These are phyloP conservation scores for Limnephilus lunatus DNA, from an alignment of 2,888 invertebrate species.

Conservation along the genomic window DNA sequence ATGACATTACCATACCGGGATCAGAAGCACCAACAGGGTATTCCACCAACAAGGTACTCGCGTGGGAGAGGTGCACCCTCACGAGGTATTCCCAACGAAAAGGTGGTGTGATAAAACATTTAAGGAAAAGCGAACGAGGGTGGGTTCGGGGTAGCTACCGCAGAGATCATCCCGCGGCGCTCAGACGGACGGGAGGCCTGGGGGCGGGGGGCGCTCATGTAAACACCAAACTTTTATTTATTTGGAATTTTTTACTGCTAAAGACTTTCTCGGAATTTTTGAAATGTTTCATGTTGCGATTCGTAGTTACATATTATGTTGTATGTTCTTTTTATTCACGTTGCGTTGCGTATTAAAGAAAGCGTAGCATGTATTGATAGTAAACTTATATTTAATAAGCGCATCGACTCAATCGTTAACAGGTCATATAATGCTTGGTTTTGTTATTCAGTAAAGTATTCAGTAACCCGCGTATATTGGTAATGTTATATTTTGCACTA, in stretches of 20 bases:
- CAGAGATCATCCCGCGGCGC: constrained; percentile 20
- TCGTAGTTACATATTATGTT: not conserved
- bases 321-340: not conserved
- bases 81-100: not conserved
- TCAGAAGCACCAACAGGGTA: not conserved
- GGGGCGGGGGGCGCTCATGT: not conserved
- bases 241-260: not conserved
- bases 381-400: too few relatives aligned
- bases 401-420: too few relatives aligned
- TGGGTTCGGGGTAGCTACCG: not conserved
- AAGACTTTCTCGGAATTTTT: not conserved
- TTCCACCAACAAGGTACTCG: not conserved
- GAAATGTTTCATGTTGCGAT: not conserved
- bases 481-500: too few relatives aligned
- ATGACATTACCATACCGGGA: constrained; percentile 35
- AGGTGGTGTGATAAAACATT: constrained; percentile 41
- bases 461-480: too few relatives aligned
- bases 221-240: not conserved
- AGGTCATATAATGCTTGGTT: too few relatives aligned
- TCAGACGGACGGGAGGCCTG: not conserved
- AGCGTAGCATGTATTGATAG: too few relatives aligned
- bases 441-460: too few relatives aligned
- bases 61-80: not conserved
- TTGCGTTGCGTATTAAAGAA: too few relatives aligned
- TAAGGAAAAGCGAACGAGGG: constrained; percentile 6